Evolutionary conservation across 1,140 invertebrate species (phyloP).

Genomic region (Scaptomyza pallida): DNA sequence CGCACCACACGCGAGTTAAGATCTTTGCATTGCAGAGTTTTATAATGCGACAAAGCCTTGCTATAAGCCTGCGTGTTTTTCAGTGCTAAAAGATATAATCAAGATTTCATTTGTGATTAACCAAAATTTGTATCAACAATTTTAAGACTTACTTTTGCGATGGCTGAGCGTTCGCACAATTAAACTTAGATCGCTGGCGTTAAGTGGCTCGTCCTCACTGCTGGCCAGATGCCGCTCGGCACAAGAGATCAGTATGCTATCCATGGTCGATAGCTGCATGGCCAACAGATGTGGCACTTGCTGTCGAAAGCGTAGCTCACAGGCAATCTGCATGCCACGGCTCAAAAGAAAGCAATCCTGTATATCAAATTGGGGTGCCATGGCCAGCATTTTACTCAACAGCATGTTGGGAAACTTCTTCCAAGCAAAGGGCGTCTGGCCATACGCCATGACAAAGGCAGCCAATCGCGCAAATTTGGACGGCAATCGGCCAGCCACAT

Average conservation of each 20-base stretch:
- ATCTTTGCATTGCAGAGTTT: constrained; percentile 58
- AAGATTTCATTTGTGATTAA: no score
- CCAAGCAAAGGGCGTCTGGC: constrained; percentile 69
- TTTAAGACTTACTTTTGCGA: constrained; percentile 59
- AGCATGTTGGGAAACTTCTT: constrained; percentile 76
- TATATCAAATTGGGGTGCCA: constrained; percentile 73
- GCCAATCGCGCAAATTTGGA: constrained; percentile 80
- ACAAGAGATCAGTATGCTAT: constrained; percentile 65
- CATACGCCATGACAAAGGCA: constrained; percentile 85
- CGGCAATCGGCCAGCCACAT: constrained; percentile 75
- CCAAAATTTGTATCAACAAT: no score
- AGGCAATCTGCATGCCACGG: constrained; percentile 75
- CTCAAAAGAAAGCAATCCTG: constrained; percentile 83
- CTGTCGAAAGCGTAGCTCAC: constrained; percentile 71
- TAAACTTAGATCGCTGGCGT: constrained; percentile 66
- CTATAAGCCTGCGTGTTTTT: constrained; percentile 61
- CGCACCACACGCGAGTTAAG: constrained; percentile 83
- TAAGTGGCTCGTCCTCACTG: constrained; percentile 40
- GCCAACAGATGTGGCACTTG: constrained; percentile 45
- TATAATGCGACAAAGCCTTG: constrained; percentile 59
- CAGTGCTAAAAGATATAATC: constrained; percentile 39
- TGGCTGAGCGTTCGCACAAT: constrained; percentile 75
- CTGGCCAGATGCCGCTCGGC: constrained; percentile 56
- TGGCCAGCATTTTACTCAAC: constrained; percentile 71
- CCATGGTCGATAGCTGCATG: constrained; percentile 71